Percentiles rank a stretch among this genome's conserved stretches.
Evolutionary conservation across 2,888 invertebrate species (phyloP).

Genomic region (Bombylius discolor): DNA sequence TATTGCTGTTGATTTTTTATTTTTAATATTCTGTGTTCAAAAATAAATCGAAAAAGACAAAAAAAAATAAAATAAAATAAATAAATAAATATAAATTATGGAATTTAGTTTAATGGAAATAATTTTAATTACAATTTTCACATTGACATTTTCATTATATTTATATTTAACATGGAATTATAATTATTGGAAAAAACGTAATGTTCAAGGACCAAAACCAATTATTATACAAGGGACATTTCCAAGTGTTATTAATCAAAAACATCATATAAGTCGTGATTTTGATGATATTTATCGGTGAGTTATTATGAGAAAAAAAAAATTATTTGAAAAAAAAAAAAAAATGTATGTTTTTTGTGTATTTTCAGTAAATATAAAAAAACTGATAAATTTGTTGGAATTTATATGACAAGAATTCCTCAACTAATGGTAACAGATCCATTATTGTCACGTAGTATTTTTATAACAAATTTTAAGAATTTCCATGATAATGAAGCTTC

Average conservation of each 20-base stretch:
- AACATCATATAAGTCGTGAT: constrained; percentile 26
- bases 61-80: too few species aligned
- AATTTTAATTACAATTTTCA: too few species aligned
- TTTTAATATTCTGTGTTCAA: too few species aligned
- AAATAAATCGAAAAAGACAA: too few species aligned
- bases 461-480: constrained; percentile 34
- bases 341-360: too few species aligned
- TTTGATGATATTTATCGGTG: constrained; percentile 33
- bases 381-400: constrained; percentile 31
- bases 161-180: constrained; percentile 26
- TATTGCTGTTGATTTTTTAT: too few species aligned
- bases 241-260: constrained; percentile 21
- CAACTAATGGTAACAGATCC: constrained; percentile 31
- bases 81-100: too few species aligned
- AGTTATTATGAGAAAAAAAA: not conserved
- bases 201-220: constrained; percentile 31
- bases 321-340: not conserved
- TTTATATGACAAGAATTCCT: constrained; percentile 29
- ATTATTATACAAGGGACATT: constrained; percentile 29
- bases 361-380: not conserved
- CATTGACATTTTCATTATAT: constrained; percentile 15
- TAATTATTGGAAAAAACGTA: constrained; percentile 31
- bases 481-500: constrained; percentile 30
- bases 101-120: not conserved
- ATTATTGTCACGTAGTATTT: constrained; percentile 27